Evolutionary conservation across 2,888 invertebrate genomes (phyloP).

Genomic region (Liopterus haemorrhoidalis): DNA sequence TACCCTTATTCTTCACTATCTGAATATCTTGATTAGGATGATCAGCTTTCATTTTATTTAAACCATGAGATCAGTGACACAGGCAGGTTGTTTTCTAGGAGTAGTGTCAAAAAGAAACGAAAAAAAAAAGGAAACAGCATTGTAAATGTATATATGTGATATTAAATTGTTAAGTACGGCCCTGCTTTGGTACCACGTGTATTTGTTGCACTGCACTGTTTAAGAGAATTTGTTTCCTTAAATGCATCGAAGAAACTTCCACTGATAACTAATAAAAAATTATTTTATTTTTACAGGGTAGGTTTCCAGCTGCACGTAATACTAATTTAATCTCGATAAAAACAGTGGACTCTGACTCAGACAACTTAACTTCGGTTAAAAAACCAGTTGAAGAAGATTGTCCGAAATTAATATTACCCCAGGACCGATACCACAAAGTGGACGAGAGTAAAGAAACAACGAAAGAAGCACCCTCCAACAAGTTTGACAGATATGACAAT

Average conservation of each 20-base stretch:
- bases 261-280: background rate
- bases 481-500: slow-evolving; percentile 50
- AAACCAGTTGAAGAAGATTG: slow-evolving; percentile 12
- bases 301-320: slow-evolving; percentile 41
- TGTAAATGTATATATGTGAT: too few species aligned
- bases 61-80: too few species aligned
- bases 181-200: background rate
- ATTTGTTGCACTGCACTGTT: background rate
- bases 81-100: too few species aligned
- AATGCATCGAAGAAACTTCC: background rate
- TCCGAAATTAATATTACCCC: slow-evolving; percentile 39
- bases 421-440: slow-evolving; percentile 38
- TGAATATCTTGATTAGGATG: too few species aligned
- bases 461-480: slow-evolving; percentile 37
- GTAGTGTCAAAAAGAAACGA: too few species aligned
- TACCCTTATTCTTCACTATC: too few species aligned
- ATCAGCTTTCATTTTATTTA: too few species aligned
- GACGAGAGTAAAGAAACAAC: slow-evolving; percentile 17
- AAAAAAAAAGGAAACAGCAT: too few species aligned
- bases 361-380: slow-evolving; percentile 26
- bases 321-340: slow-evolving; percentile 50
- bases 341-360: slow-evolving; percentile 41
- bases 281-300: slow-evolving; percentile 32
- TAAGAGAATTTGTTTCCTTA: background rate
- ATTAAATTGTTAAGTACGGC: too few species aligned